phyloP scores from a whole-genome alignment of 2,888 invertebrate species.

The Sisyra nigra region DNA sequence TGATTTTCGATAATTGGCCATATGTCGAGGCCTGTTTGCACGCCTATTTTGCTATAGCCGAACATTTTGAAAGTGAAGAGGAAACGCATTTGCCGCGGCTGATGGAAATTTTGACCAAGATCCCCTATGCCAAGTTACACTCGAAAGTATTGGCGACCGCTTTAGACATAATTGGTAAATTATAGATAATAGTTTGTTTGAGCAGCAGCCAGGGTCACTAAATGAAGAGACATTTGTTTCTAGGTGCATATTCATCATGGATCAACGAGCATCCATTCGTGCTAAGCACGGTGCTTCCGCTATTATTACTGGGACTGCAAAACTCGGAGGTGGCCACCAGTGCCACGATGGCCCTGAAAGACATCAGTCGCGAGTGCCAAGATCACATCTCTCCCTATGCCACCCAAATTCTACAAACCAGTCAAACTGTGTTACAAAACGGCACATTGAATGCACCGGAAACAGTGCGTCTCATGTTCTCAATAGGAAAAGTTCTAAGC shows the following conservation, averaged over 20 bases:
- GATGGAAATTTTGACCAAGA: conserved; percentile 39
- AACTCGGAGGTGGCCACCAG: conserved; percentile 54
- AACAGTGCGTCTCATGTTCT: conserved; percentile 56
- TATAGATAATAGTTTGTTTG: not conserved
- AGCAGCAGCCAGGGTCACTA: no score
- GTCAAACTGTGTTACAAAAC: conserved; percentile 37
- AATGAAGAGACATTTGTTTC: no score
- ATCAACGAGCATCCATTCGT: conserved; percentile 52
- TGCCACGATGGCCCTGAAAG: conserved; percentile 77
- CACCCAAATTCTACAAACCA: conserved; percentile 54
- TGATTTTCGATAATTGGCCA: conserved; percentile 30
- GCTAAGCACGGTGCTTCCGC: conserved; percentile 48
- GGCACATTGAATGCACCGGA: conserved; percentile 47
- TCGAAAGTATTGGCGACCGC: conserved; percentile 51
- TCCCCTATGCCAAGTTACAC: conserved; percentile 43
- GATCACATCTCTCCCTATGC: conserved; percentile 59
- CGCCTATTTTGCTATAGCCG: conserved; percentile 45
- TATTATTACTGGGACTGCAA: conserved; percentile 47
- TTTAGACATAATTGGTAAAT: conserved; percentile 60
- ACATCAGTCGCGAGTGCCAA: conserved; percentile 69
- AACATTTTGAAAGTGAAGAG: conserved; percentile 41
- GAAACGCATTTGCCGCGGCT: conserved; percentile 38
- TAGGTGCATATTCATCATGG: conserved; percentile 77
- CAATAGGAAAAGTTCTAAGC: conserved; percentile 57
- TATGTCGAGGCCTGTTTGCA: conserved; percentile 48